Conservation (phyloP, 2,888 invertebrate genomes). For the Pseudococcus jackbeardsleyi region DNA sequence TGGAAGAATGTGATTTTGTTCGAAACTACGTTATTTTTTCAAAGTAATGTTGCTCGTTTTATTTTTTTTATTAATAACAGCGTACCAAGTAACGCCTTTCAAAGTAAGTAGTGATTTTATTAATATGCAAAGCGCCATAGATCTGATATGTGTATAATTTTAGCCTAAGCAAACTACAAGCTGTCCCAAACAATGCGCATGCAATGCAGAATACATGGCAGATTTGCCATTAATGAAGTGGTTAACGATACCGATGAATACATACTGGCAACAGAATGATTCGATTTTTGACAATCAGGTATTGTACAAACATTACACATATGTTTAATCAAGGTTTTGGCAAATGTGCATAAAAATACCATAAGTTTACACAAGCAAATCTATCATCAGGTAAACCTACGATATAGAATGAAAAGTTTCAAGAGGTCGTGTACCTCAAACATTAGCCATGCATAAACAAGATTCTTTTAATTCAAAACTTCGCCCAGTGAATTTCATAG, state of each 20-base stretch:
- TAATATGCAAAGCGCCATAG: too few species aligned
- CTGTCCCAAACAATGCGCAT: conserved; percentile 57
- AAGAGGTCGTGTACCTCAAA: neutral
- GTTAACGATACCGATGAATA: conserved; percentile 43
- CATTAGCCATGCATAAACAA: neutral
- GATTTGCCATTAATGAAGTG: conserved; percentile 60
- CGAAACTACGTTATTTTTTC: neutral
- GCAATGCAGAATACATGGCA: conserved; percentile 35
- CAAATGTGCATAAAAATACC: too few species aligned
- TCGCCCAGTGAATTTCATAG: neutral
- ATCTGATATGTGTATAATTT: too few species aligned
- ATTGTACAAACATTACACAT: neutral
- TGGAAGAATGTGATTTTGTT: neutral
- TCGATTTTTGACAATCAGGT: neutral
- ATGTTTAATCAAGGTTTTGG: neutral
- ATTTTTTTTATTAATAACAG: neutral
- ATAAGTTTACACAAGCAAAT: too few species aligned
- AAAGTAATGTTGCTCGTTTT: neutral
- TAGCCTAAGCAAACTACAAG: neutral
- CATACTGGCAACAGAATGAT: conserved; percentile 38
- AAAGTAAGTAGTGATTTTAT: neutral
- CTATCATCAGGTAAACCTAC: neutral
- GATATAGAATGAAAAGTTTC: neutral
- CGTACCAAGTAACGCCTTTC: neutral
- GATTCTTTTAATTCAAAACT: neutral